Evolutionary conservation across 2,113 vertebrate species (phyloP), one percentile per base, ranked within the genome.

Genomic region (Mola mola): DNA sequence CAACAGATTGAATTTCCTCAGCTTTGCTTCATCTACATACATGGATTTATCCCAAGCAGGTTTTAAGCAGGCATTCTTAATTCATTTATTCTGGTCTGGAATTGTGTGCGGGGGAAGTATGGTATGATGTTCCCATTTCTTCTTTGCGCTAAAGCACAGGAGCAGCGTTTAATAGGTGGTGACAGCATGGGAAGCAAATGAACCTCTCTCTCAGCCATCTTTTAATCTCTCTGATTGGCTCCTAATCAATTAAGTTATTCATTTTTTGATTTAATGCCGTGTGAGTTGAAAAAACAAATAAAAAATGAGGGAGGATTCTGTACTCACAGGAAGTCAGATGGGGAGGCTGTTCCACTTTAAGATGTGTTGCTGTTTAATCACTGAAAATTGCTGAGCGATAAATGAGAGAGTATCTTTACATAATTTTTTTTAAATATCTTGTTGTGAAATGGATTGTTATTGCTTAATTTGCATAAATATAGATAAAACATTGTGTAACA

Each of bases 1-100:
- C 81, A 77, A 78, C 83, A 75, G 79, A 87, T 84, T 78, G 72
- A 85, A 77, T 84, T 87, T 81, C 66, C 63, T 72, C 49, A 67
- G 74, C 84, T 76, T 63, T 61, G 41, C 78, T 69, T 66, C 59
- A 82, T 88, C 78, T 78, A 83, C n/a, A n/a, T 68, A 72, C 66
- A 84, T 85, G 79, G 88, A 87, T 87, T 82, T 77, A 77, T 77
- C 70, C 66, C 66, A 66, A 73, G 72, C 46, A 8, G 80, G 71
- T 31, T 46, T 68, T 75, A 66, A 81, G 60, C 75, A 74, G 56
- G 41, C 46, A 63, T 78, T 66, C 70, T 81, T 79, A 72, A 65
- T 62, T 87, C 79, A 72, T 84, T 66, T 80, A 80, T 77, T 79
- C 63, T 62, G 33, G 19, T 48, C 51, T 53, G 42, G 52, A 58